Evolutionary conservation across 2,797 vertebrate genomes (phyloP), one percentile per base, ranked within the genome.

Genomic region (Gymnocypris eckloni): DNA sequence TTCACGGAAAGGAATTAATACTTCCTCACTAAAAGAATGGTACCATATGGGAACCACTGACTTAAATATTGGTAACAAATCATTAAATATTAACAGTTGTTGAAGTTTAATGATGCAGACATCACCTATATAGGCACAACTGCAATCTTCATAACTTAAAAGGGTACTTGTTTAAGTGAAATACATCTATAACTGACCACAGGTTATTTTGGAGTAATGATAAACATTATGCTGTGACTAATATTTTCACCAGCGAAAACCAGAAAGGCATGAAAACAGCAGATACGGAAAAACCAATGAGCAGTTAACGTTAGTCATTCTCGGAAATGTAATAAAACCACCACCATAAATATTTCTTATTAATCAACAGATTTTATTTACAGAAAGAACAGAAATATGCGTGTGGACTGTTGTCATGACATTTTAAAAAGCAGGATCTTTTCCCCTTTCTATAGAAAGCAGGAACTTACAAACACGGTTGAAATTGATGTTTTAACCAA

Each of bases 331-430:
- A 75, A 85, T 43, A 79, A 85, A 82, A 61, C 64, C 82, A 89
- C 82, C 56, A 83, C 61, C 72, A 81, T 73, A 75, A 48, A 70
- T 88, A 25, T 48, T 89, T 90, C 86, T 91, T 95, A 95, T 94
- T 94, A 95, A 95, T 95, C 92, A 95, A 95, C 94, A 95, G 88
- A 93, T 92, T 96, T 95, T 96, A 96, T 96, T 96, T 96, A 95
- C 95, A 96, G 92, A 95, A 95, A 91, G 75, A 93, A 95, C 89
- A 94, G 93, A 93, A 93, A 90, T 93, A 94, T 93, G 93, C 89
- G 92, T 90, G 90, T 94, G 92, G 92, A 93, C 91, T 86, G 91
- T 93, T 93, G 92, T 90, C 91, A 91, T 92, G 92, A 90, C 93
- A 92, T 91, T 93, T 87, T 87, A 92, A 91, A 91, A 90, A 93